These are phyloP conservation scores for Nomada ferruginata DNA, from an alignment of 2,888 invertebrate species.

Conservation along the genomic window DNA sequence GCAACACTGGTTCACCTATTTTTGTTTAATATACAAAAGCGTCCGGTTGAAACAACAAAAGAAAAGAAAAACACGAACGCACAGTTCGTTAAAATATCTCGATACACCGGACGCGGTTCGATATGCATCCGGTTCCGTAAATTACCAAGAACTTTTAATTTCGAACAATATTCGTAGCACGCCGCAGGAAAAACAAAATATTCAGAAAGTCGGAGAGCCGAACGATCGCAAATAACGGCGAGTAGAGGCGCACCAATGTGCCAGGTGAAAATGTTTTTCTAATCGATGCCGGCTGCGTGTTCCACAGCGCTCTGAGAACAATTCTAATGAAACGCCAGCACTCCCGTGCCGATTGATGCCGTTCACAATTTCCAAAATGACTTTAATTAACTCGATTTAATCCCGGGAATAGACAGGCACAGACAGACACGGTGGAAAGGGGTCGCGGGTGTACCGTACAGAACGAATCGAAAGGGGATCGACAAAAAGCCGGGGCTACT, in stretches of 20 bases:
- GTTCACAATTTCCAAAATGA: conserved; percentile 65
- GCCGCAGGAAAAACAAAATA: background rate
- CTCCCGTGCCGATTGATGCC: conserved; percentile 20
- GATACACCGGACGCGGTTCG: too few relatives aligned
- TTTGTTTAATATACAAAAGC: background rate
- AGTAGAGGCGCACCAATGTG: background rate
- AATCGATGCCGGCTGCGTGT: conserved; percentile 22
- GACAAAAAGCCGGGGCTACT: conserved; percentile 40
- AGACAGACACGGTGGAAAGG: background rate
- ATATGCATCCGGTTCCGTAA: background rate
- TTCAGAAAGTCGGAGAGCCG: background rate
- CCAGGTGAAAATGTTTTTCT: conserved; percentile 46
- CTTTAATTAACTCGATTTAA: conserved; percentile 74
- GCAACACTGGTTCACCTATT: background rate
- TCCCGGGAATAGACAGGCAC: conserved; percentile 36
- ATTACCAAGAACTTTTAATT: conserved; percentile 11
- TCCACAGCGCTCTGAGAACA: background rate
- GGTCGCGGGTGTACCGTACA: background rate
- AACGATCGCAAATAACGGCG: conserved; percentile 5
- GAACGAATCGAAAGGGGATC: conserved; percentile 23
- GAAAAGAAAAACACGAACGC: background rate
- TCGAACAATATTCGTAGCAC: conserved; percentile 5
- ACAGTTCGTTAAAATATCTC: background rate
- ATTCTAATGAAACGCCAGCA: conserved; percentile 29
- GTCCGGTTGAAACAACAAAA: background rate